Conservation (phyloP, 1,140 invertebrate species). For the Bombus cullumanus region DNA sequence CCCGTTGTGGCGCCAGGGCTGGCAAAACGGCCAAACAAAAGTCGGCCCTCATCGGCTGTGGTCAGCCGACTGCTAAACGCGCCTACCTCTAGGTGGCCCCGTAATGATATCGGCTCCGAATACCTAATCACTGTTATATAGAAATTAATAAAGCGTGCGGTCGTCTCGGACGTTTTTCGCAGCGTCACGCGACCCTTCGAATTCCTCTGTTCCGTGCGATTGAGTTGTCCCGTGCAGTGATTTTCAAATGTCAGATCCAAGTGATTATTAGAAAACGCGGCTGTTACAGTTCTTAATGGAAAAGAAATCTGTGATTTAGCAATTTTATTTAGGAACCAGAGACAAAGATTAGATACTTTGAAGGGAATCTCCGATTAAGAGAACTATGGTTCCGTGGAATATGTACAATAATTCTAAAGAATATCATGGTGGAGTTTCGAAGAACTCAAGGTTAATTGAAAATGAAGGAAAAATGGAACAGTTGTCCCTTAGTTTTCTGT, state of each 20-base stretch:
- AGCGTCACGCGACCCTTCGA: slow-evolving; percentile 63
- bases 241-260: background rate
- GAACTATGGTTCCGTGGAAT: accelerated
- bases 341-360: no score
- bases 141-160: slow-evolving; percentile 80
- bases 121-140: slow-evolving; percentile 78
- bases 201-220: slow-evolving; percentile 68
- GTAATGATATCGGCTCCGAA: slow-evolving; percentile 74
- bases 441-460: no score
- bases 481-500: no score
- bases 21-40: slow-evolving; percentile 53
- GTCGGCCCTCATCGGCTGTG: slow-evolving; percentile 57
- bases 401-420: no score
- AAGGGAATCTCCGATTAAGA: no score
- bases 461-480: no score
- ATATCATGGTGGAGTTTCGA: no score
- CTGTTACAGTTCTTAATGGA: background rate
- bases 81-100: background rate
- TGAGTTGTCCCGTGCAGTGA: slow-evolving; percentile 64
- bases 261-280: background rate
- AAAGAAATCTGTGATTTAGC: no score
- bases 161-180: slow-evolving; percentile 69
- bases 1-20: slow-evolving; percentile 46
- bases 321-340: no score
- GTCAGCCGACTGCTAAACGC: slow-evolving; percentile 31